A percentile compares a stretch with the other conserved stretches of the same genome.
Conservation (phyloP, 2,113 vertebrate genomes). For the Poeciliopsis occidentalis region DNA sequence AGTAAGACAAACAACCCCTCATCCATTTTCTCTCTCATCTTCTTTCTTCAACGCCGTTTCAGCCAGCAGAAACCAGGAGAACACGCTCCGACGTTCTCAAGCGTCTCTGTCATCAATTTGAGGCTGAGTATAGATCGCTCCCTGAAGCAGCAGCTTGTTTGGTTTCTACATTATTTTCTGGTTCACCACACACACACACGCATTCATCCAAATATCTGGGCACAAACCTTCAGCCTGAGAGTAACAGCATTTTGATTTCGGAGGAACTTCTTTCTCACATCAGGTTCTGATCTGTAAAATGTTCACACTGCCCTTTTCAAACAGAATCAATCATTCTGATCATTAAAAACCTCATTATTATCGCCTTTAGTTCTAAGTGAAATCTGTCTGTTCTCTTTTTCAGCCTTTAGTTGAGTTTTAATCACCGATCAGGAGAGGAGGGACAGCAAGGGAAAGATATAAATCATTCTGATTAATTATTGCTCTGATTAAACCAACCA, state of each 20-base stretch:
- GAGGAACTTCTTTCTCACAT: background rate
- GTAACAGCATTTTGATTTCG: background rate
- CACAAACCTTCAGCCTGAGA: conserved; percentile 7
- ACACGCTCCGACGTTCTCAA: conserved; percentile 29
- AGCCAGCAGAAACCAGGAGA: conserved; percentile 17
- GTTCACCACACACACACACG: conserved; percentile 56
- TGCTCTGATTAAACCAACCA: too few relatives aligned
- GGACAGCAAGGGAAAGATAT: too few relatives aligned
- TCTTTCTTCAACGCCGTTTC: conserved; percentile 16
- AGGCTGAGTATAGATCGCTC: conserved; percentile 57
- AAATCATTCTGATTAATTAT: too few relatives aligned
- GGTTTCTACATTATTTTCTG: conserved; percentile 70
- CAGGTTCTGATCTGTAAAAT: background rate
- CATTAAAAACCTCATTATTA: too few relatives aligned
- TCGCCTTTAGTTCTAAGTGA: too few relatives aligned
- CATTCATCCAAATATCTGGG: background rate
- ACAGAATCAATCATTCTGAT: background rate
- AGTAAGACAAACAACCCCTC: conserved; percentile 20
- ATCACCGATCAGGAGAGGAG: background rate
- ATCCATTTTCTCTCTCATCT: conserved; percentile 9
- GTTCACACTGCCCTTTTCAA: background rate
- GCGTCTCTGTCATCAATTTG: conserved; percentile 60
- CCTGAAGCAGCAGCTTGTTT: conserved; percentile 65
- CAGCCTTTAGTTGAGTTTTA: background rate
- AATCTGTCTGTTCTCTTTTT: background rate